Conservation (phyloP, 2,888 invertebrate species). For the Polymixis flavicincta region DNA sequence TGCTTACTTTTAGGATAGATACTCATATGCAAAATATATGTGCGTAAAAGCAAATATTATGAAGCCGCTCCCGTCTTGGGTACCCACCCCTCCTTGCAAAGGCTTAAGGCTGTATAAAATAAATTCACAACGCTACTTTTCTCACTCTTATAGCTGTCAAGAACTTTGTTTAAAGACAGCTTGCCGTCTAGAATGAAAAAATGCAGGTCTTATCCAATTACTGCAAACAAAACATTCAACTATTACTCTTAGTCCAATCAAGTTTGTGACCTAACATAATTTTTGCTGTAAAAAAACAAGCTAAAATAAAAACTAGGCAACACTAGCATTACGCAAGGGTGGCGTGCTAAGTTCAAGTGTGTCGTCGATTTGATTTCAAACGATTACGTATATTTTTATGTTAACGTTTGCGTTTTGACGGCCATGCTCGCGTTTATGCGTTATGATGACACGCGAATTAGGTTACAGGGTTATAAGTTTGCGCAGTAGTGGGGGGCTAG, state of each 20-base stretch:
- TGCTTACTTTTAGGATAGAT: not conserved
- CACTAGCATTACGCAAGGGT: constrained; percentile 60
- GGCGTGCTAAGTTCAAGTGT: constrained; percentile 73
- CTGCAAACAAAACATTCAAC: not conserved
- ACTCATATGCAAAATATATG: not conserved
- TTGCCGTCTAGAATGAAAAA: not conserved
- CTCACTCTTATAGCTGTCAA: not conserved
- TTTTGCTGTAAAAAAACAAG: constrained; percentile 4
- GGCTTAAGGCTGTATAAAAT: not conserved
- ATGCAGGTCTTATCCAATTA: not conserved
- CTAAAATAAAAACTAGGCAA: constrained; percentile 32
- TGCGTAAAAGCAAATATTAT: constrained; percentile 9
- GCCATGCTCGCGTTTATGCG: constrained; percentile 46
- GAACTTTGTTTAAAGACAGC: not conserved
- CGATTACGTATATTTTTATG: constrained; percentile 71
- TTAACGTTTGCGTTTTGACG: constrained; percentile 68
- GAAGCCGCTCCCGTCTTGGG: no score
- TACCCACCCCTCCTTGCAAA: not conserved
- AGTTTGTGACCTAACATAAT: constrained; percentile 13
- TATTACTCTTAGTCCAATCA: not conserved
- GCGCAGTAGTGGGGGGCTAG: constrained; percentile 54
- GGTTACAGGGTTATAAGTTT: constrained; percentile 55
- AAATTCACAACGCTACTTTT: not conserved
- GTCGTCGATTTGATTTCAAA: constrained; percentile 66
- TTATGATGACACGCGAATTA: constrained; percentile 61